Evolutionary conservation across 2,888 invertebrate species (phyloP).

Genomic region (Abrostola tripartita): DNA sequence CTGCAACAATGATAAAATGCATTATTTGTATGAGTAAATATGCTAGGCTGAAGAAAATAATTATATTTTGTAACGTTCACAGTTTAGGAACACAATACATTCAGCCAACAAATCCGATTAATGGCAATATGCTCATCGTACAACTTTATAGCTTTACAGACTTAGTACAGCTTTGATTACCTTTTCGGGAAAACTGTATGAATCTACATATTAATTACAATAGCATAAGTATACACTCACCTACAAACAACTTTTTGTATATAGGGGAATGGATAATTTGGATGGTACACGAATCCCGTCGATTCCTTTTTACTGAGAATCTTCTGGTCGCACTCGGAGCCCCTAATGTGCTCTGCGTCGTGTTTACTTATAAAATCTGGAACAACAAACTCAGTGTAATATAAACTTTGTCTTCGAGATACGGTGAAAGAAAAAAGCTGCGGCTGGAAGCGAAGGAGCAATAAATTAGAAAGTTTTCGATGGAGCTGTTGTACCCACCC

Average conservation of each 20-base stretch:
- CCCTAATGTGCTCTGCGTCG: conserved; percentile 98
- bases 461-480: conserved; percentile 43
- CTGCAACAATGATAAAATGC: conserved; percentile 72
- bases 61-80: too few relatives aligned
- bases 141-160: too few relatives aligned
- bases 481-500: conserved; percentile 11
- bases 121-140: too few relatives aligned
- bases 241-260: conserved; percentile 98
- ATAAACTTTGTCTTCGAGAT: conserved; percentile 32
- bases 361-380: conserved; percentile 97
- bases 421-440: conserved; percentile 14
- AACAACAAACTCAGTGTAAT: conserved; percentile 36
- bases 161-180: too few relatives aligned
- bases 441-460: conserved; percentile 14
- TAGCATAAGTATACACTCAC: conserved; percentile 70
- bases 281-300: conserved; percentile 97
- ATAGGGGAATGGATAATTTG: conserved; percentile 98
- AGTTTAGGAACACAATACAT: too few relatives aligned
- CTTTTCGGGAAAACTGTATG: too few relatives aligned
- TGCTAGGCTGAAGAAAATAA: too few relatives aligned
- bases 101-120: too few relatives aligned
- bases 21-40: too few relatives aligned
- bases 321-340: conserved; percentile 99
- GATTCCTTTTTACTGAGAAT: conserved; percentile 98
- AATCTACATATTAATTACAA: too few relatives aligned